Percentiles rank a stretch among this genome's conserved stretches.
Conservation (phyloP, 2,888 invertebrate species). For the Polia nebulosa region DNA sequence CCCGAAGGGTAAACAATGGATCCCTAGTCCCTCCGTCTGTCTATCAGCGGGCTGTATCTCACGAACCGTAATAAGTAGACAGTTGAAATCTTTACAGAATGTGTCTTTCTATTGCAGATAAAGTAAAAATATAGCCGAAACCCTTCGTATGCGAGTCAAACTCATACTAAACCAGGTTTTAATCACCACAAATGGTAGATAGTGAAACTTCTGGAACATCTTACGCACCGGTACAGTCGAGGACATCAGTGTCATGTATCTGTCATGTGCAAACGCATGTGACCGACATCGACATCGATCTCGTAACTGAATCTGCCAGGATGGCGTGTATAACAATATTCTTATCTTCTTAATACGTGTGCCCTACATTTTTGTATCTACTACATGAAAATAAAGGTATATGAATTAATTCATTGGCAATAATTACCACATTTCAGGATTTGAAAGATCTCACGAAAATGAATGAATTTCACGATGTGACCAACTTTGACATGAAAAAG, state of each 20-base stretch:
- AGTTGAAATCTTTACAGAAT: no score
- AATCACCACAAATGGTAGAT: not conserved
- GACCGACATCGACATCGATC: slow-evolving; percentile 82
- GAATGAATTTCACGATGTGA: not conserved
- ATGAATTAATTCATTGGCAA: not conserved
- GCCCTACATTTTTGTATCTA: not conserved
- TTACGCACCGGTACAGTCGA: slow-evolving; percentile 12
- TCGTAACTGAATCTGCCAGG: slow-evolving; percentile 75
- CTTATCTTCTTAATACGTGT: slow-evolving; percentile 27
- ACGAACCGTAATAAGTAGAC: no score
- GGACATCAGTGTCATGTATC: slow-evolving; percentile 74
- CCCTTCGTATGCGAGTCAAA: no score
- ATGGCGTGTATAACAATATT: slow-evolving; percentile 47
- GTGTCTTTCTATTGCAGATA: no score
- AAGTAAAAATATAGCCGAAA: no score
- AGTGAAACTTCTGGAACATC: slow-evolving; percentile 15
- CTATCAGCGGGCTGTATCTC: no score
- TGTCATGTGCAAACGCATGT: slow-evolving; percentile 77
- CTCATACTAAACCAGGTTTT: no score
- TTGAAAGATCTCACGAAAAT: not conserved
- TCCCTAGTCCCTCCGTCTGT: no score
- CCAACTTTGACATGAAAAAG: not conserved
- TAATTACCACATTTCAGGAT: not conserved
- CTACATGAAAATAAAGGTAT: not conserved
- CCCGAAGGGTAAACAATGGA: no score